Evolutionary conservation across 2,888 invertebrate genomes (phyloP).

Genomic region (Drosophila formosana): DNA sequence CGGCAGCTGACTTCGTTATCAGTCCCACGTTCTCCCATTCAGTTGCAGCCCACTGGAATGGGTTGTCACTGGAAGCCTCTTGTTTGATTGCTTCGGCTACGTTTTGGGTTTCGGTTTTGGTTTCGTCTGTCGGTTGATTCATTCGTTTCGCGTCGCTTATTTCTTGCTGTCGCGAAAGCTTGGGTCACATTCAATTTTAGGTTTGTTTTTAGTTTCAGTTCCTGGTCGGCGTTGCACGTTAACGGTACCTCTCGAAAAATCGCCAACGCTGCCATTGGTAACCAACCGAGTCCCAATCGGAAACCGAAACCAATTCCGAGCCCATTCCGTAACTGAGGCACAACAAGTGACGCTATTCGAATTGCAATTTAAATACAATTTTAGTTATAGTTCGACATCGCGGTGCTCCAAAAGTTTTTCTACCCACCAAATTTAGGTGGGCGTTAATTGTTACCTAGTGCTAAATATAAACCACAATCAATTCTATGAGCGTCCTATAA

Average conservation of each 20-base stretch:
- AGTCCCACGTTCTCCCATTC: constrained; percentile 21
- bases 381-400: constrained; percentile 5
- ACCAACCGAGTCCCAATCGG: constrained; percentile 12
- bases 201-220: constrained; percentile 62
- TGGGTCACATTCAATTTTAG: constrained; percentile 53
- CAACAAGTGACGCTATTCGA: constrained; percentile 69
- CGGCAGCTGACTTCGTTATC: constrained; percentile 63
- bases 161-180: constrained; percentile 68
- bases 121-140: constrained; percentile 22
- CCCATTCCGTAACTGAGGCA: constrained; percentile 8
- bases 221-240: constrained; percentile 74
- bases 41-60: constrained; percentile 46
- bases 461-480: constrained; percentile 22
- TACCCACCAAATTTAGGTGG: constrained; percentile 12
- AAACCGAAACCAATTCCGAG: constrained; percentile 7
- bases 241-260: constrained; percentile 57
- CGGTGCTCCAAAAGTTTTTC: constrained; percentile 12
- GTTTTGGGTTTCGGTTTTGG: not conserved
- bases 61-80: constrained; percentile 70
- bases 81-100: constrained; percentile 6
- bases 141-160: constrained; percentile 23
- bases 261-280: constrained; percentile 16
- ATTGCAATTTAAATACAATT: constrained; percentile 7
- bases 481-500: constrained; percentile 4
- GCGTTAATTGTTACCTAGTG: constrained; percentile 19